Conservation (phyloP, 2,888 invertebrate species). For the Argyresthia albistria region DNA sequence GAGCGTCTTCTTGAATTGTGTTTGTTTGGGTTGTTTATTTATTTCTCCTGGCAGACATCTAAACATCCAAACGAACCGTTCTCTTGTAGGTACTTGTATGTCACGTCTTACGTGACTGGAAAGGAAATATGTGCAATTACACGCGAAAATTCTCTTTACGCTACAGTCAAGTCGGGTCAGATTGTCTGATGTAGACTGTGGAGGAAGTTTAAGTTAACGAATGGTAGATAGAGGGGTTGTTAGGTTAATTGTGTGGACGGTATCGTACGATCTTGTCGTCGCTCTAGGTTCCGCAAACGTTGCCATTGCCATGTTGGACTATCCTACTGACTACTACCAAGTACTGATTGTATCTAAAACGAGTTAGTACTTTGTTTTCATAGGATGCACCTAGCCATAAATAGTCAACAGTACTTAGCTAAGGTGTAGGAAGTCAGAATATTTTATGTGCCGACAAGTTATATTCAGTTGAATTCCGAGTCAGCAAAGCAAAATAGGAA, state of each 20-base stretch:
- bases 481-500: background rate
- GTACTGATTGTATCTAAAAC: background rate
- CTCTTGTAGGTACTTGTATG: background rate
- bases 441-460: background rate
- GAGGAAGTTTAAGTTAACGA: constrained; percentile 16
- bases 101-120: constrained; percentile 1
- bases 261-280: constrained; percentile 15
- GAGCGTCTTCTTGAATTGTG: constrained; percentile 20
- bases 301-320: constrained; percentile 1
- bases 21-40: constrained; percentile 17
- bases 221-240: constrained; percentile 26
- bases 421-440: too few species aligned
- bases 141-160: background rate
- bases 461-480: background rate
- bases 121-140: constrained; percentile 2
- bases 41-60: background rate
- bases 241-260: constrained; percentile 42
- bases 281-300: constrained; percentile 17
- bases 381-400: too few species aligned
- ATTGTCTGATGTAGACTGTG: constrained; percentile 11
- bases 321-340: too few species aligned
- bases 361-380: too few species aligned
- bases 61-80: background rate
- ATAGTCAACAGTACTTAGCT: background rate
- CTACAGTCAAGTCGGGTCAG: background rate